Conservation (phyloP, 2,113 vertebrate genomes). For the Rostratula benghalensis region DNA sequence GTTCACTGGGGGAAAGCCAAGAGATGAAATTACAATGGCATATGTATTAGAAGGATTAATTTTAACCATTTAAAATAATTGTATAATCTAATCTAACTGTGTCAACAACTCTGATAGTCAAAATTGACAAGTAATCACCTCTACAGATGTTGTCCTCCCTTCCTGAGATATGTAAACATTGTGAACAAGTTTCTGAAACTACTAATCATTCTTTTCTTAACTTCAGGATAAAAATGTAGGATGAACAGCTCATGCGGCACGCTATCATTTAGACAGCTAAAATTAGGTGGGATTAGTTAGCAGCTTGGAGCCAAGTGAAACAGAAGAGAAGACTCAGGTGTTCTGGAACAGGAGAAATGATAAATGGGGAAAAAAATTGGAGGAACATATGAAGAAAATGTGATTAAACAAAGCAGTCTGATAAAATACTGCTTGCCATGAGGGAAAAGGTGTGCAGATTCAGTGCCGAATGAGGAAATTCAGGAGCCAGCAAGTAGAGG, state of each 20-base stretch:
- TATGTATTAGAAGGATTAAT: background rate
- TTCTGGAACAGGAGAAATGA: background rate
- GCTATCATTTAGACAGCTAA: background rate
- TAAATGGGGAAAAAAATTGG: background rate
- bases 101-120: background rate
- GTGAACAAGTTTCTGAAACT: background rate
- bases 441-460: background rate
- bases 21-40: background rate
- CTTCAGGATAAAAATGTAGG: background rate
- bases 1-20: background rate
- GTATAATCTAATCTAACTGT: background rate
- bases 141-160: background rate
- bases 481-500: background rate
- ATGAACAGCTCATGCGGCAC: background rate
- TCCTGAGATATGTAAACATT: rapidly evolving
- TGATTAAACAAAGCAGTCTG: background rate
- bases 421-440: background rate
- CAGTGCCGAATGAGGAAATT: background rate
- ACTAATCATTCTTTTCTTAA: background rate
- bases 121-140: background rate
- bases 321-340: background rate
- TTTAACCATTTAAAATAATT: background rate
- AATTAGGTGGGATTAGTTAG: background rate
- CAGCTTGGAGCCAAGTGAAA: background rate
- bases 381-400: rapidly evolving